Evolutionary conservation across 2,797 vertebrate species (phyloP).

Genomic region (Danio albolineatus): DNA sequence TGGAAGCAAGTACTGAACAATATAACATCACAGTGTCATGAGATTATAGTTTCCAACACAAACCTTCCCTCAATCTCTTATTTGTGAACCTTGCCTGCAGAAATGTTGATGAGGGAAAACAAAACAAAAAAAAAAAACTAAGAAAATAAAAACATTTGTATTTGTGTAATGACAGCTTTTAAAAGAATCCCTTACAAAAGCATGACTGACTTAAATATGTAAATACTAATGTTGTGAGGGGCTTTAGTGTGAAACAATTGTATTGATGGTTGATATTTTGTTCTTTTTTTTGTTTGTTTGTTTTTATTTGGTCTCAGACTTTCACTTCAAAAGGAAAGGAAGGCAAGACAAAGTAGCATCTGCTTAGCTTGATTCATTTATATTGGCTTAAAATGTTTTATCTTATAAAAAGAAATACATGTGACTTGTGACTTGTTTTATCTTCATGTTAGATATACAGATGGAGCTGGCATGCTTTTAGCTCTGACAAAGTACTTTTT

Average conservation of each 20-base stretch:
- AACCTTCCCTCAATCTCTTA: slow-evolving; percentile 86
- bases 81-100: slow-evolving; percentile 91
- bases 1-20: slow-evolving; percentile 67
- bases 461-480: slow-evolving; percentile 94
- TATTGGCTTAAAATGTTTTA: slow-evolving; percentile 91
- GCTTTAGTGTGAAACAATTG: slow-evolving; percentile 97
- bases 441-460: slow-evolving; percentile 93
- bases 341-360: slow-evolving; percentile 92
- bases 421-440: slow-evolving; percentile 89
- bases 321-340: slow-evolving; percentile 88
- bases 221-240: slow-evolving; percentile 96
- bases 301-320: slow-evolving; percentile 85
- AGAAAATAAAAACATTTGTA: slow-evolving; percentile 80
- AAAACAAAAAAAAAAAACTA: slow-evolving; percentile 34
- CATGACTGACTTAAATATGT: slow-evolving; percentile 97
- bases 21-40: slow-evolving; percentile 49
- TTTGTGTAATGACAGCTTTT: slow-evolving; percentile 97
- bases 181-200: slow-evolving; percentile 91
- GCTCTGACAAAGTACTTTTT: slow-evolving; percentile 82
- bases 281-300: slow-evolving; percentile 59
- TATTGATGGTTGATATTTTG: slow-evolving; percentile 95
- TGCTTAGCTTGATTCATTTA: slow-evolving; percentile 93
- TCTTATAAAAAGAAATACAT: slow-evolving; percentile 72
- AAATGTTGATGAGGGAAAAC: slow-evolving; percentile 78
- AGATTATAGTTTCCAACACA: slow-evolving; percentile 58